Base-by-base conservation (phyloP, 2,113 vertebrate genomes). In the Spheniscus mendiculus region DNA sequence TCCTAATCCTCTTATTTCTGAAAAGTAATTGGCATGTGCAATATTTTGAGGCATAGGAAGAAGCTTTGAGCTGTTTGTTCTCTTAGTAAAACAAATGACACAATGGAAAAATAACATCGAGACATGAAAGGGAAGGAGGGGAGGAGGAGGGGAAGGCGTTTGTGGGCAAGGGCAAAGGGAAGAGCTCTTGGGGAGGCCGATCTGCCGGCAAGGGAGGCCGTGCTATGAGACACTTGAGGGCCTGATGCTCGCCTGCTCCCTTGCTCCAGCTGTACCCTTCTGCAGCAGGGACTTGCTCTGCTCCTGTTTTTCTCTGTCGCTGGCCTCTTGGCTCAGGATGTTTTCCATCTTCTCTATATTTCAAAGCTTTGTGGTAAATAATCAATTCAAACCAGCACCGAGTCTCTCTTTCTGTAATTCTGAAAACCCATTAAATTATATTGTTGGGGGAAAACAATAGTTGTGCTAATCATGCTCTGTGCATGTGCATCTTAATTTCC, bases 401-500 rank as follows among this genome's bases (percentile, higher is more conserved):
- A 98, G 97, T 96, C 97, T 98, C 98, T 97, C 97, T 98, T 98
- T 99, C 98, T 98, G 98, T 97, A 98, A 98, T 98, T 98, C 98
- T 98, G 98, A 98, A 98, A 99, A 98, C 98, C 98, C 98, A 99
- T 99, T 99, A 99, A 99, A 99, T 99, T 98, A 99, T 99, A 99
- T 99, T 99, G 98, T 99, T 99, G 98, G 97, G 94, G 97, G 97
- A 98, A 99, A 98, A 99, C 99, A 99, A 99, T 99, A 97, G 98
- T 98, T 96, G 98, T 98, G 99, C 98, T 99, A 99, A 99, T 99
- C 99, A 98, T 96, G 98, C 98, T 98, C 98, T 97, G 98, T 98
- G 98, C 99, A 99, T 98, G 98, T 98, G 98, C 98, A 98, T 99
- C 98, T 98, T 99, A 99, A 99, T 99, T 99, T 99, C 99, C 99